These are phyloP conservation scores for Rotaria macrura DNA, from an alignment of 2,888 invertebrate species.

Conservation along the genomic window DNA sequence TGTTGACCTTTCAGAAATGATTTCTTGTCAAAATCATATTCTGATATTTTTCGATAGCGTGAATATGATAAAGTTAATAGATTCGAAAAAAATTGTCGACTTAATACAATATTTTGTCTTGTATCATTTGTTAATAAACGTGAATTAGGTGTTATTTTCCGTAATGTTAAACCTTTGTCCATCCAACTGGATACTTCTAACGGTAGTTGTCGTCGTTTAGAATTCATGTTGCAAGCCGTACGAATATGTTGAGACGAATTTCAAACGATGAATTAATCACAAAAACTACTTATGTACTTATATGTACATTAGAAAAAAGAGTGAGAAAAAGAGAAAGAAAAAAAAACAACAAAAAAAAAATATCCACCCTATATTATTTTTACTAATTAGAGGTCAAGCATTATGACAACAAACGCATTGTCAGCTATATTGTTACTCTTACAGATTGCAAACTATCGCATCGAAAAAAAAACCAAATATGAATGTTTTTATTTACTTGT, in stretches of 20 bases:
- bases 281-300: background rate
- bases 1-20: background rate
- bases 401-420: background rate
- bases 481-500: no score
- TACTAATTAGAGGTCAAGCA: background rate
- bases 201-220: background rate
- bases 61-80: background rate
- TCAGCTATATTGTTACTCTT: background rate
- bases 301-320: background rate
- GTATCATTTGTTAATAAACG: background rate
- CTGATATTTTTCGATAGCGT: background rate
- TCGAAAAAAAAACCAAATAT: background rate
- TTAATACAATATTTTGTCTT: background rate
- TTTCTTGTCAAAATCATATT: background rate
- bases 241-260: background rate
- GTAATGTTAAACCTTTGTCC: background rate
- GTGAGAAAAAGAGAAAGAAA: background rate
- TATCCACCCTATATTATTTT: background rate
- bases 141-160: background rate
- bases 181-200: background rate
- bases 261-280: background rate
- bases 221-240: background rate
- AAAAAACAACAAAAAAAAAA: background rate
- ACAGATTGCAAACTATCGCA: background rate
- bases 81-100: slow-evolving; percentile 2